A percentile compares a stretch with the other conserved stretches of the same genome.
Evolutionary conservation across 92 coral and sea anemone species (phyloP).

Genomic region (Epizoanthus stellaris): DNA sequence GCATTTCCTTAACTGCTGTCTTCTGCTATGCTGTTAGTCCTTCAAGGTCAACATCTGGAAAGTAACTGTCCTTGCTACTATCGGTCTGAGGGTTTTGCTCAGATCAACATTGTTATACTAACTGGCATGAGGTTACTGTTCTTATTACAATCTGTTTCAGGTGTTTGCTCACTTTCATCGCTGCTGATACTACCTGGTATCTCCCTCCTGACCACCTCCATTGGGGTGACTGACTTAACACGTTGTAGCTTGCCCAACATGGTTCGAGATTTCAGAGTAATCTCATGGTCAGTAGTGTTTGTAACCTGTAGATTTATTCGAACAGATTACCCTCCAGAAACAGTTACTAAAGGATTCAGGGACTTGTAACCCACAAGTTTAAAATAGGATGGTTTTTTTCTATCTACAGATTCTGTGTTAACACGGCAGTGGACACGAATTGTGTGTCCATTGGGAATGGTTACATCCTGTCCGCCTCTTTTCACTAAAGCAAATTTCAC

Average conservation of each 20-base stretch:
- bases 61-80: no score
- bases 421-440: no score
- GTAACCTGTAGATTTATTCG: not conserved
- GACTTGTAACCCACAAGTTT: not conserved
- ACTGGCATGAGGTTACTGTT: no score
- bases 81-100: no score
- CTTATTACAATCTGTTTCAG: not conserved
- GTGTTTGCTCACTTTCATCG: not conserved
- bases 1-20: no score
- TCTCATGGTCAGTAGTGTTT: conserved; percentile 10
- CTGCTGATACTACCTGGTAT: not conserved
- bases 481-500: no score
- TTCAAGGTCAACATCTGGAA: no score
- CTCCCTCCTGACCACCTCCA: conserved; percentile 21
- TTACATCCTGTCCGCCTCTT: no score
- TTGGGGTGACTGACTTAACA: conserved; percentile 39
- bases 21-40: no score
- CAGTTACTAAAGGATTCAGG: not conserved
- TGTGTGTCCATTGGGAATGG: no score
- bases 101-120: no score
- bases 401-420: no score
- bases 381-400: not conserved
- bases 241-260: conserved; percentile 17
- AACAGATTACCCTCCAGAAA: not conserved
- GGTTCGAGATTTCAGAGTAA: not conserved